Conservation (phyloP, 2,888 invertebrate species). For the Cosmia trapezina region DNA sequence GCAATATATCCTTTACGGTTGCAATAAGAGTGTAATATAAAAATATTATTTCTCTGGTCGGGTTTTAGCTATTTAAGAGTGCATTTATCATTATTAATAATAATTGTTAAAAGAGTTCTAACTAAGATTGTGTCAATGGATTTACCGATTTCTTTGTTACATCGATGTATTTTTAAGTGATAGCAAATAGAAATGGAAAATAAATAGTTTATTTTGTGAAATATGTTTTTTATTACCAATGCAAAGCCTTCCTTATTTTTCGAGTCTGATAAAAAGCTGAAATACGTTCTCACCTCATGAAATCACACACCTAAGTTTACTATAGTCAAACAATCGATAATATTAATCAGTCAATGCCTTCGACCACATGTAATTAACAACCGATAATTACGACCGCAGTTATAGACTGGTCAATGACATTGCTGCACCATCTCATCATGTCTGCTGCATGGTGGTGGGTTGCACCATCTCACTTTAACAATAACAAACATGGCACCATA, state of each 20-base stretch:
- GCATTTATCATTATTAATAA: conserved; percentile 84
- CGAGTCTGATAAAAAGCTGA: background rate
- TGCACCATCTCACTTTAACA: no score
- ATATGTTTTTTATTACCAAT: background rate
- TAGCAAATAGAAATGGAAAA: conserved; percentile 76
- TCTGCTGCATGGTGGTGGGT: no score
- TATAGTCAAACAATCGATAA: background rate
- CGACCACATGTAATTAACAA: background rate
- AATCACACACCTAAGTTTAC: background rate
- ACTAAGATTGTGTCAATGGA: conserved; percentile 82
- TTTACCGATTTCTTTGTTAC: conserved; percentile 85
- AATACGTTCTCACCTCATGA: background rate
- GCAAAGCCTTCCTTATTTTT: background rate
- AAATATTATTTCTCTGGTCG: conserved; percentile 63
- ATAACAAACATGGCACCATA: no score
- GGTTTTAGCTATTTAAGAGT: conserved; percentile 70
- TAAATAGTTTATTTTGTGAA: conserved; percentile 86
- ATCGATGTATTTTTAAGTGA: conserved; percentile 86
- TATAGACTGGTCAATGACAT: no score
- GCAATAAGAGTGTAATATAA: conserved; percentile 44
- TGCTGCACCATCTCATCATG: no score
- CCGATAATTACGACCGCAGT: background rate
- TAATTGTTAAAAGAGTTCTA: conserved; percentile 74
- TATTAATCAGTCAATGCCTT: background rate
- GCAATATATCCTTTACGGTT: conserved; percentile 42